phyloP scores from a whole-genome alignment of 2,113 vertebrate species.

The Eulemur macaco region DNA sequence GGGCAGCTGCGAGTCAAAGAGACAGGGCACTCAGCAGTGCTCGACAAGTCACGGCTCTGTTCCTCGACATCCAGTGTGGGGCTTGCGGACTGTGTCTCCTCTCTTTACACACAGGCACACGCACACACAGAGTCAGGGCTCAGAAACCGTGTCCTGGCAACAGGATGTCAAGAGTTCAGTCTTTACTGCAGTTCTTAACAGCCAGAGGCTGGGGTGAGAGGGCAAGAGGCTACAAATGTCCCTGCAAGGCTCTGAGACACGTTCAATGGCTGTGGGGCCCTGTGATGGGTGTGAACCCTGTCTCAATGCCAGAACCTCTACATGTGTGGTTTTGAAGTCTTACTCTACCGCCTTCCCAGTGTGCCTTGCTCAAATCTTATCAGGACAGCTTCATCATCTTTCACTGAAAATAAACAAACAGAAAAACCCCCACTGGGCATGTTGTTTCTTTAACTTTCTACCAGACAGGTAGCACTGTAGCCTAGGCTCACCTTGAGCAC shows the following conservation, averaged over 20 bases:
- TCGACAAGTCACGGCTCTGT: slow-evolving; percentile 15
- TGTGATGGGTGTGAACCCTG: neutral
- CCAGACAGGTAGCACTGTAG: neutral
- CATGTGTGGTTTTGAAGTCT: neutral
- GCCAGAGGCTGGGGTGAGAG: neutral
- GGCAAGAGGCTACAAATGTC: neutral
- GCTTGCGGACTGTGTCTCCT: neutral
- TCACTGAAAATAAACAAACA: neutral
- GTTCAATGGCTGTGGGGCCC: neutral
- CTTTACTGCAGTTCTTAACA: neutral
- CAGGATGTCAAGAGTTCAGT: neutral
- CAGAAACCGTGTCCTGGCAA: neutral
- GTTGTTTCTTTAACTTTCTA: neutral
- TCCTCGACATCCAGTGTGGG: neutral
- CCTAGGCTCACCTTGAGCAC: neutral
- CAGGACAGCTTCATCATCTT: neutral
- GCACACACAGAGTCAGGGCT: neutral
- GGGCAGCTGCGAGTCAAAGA: neutral
- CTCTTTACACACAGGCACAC: no score
- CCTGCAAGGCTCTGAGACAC: neutral
- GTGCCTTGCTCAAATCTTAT: neutral
- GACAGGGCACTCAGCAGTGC: neutral
- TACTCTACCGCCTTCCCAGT: neutral
- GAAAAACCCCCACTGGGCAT: neutral
- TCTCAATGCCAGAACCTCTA: neutral